Percentiles rank a stretch among this genome's conserved stretches.
Evolutionary conservation across 2,797 vertebrate species (phyloP).

Genomic region (Hyperoplus lanceolatus): DNA sequence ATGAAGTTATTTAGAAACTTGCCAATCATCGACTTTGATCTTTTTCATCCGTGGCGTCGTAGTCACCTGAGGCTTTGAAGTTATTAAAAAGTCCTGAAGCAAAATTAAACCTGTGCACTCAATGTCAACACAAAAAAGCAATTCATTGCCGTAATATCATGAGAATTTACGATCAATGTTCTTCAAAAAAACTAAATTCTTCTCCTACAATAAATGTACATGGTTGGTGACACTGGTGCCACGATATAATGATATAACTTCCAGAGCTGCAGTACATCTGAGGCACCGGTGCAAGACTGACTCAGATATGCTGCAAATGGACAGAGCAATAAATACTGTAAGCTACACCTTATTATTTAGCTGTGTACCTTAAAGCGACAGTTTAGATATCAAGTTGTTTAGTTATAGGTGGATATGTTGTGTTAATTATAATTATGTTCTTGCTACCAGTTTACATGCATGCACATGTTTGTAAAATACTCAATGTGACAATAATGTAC

Average conservation of each 20-base stretch:
- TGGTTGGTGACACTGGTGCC: conserved; percentile 1
- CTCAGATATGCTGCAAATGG: background rate
- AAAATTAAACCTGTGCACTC: conserved; percentile 37
- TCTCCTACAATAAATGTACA: conserved; percentile 31
- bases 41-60: conserved; percentile 2
- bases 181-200: conserved; percentile 13
- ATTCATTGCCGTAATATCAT: conserved; percentile 16
- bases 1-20: conserved; percentile 13
- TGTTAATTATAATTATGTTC: too few relatives aligned
- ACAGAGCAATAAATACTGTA: background rate
- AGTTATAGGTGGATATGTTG: too few relatives aligned
- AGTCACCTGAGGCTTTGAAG: conserved; percentile 31
- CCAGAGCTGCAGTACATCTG: background rate
- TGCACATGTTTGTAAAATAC: background rate
- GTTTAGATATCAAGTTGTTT: background rate
- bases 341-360: background rate
- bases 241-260: conserved; percentile 25
- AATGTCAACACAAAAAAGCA: conserved; percentile 28
- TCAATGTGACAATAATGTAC: background rate
- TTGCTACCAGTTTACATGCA: background rate
- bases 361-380: background rate
- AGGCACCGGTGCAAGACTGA: background rate
- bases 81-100: conserved; percentile 42
- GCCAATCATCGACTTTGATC: conserved; percentile 14
- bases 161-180: conserved; percentile 36